A percentile compares a stretch with the other conserved stretches of the same genome.
These are phyloP conservation scores for Sisor rabdophorus DNA, from an alignment of 2,113 vertebrate genomes.

Conservation along the genomic window DNA sequence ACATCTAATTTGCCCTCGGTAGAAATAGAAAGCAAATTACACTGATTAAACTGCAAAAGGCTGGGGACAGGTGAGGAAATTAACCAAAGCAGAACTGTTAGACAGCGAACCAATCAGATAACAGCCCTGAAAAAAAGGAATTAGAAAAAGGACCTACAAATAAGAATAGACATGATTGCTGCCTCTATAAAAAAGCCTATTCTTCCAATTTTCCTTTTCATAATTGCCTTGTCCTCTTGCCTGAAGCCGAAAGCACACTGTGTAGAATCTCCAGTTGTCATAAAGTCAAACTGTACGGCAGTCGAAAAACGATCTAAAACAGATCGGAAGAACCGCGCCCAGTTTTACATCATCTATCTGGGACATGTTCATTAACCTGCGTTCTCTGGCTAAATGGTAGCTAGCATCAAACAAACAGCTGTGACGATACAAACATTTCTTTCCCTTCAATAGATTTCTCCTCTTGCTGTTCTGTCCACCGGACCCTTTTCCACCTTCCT, in stretches of 20 bases:
- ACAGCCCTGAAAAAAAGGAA: constrained; percentile 19
- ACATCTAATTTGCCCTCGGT: constrained; percentile 42
- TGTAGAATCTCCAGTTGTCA: too few species aligned
- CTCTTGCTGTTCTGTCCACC: too few species aligned
- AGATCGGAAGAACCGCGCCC: too few species aligned
- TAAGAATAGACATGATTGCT: constrained; percentile 28
- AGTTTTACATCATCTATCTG: too few species aligned
- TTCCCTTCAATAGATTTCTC: too few species aligned
- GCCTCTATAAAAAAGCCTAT: constrained; percentile 1
- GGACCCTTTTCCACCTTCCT: too few species aligned
- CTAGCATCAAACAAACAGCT: too few species aligned
- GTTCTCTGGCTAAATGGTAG: too few species aligned
- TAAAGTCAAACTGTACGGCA: too few species aligned
- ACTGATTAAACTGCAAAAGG: constrained; percentile 35
- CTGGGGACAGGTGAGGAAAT: constrained; percentile 35
- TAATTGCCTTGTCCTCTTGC: constrained; percentile 6
- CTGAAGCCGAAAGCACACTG: not conserved
- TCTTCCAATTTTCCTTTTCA: constrained; percentile 25
- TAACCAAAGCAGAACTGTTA: constrained; percentile 7
- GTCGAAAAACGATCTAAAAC: too few species aligned
- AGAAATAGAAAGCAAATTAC: constrained; percentile 35
- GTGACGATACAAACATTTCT: too few species aligned
- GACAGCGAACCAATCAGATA: not conserved
- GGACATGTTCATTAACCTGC: too few species aligned
- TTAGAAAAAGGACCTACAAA: constrained; percentile 12